A percentile compares a stretch with the other conserved stretches of the same genome.
Evolutionary conservation across 2,113 vertebrate species (phyloP).

Genomic region (Diglossa brunneiventris): DNA sequence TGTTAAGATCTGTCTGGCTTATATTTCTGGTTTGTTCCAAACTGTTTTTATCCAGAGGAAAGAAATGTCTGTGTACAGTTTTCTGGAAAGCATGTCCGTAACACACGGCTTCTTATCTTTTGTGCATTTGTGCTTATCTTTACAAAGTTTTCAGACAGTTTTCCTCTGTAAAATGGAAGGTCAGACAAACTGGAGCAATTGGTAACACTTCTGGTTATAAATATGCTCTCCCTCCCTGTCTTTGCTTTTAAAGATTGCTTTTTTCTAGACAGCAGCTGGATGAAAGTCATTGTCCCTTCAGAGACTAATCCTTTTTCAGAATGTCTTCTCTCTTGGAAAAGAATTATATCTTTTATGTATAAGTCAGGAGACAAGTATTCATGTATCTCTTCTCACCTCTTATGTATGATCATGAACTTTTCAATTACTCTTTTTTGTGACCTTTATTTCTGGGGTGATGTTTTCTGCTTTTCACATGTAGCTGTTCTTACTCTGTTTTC

Average conservation of each 20-base stretch:
- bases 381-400: neutral
- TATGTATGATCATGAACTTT: conserved; percentile 7
- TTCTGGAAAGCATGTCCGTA: neutral
- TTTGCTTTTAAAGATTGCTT: neutral
- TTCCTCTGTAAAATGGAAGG: neutral
- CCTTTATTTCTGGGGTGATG: neutral
- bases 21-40: neutral
- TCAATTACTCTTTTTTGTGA: neutral
- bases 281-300: neutral
- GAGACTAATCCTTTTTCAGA: neutral
- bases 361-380: neutral
- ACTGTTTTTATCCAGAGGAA: neutral
- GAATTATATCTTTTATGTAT: neutral
- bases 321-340: neutral
- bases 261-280: neutral
- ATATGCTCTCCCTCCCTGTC: neutral
- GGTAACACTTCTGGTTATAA: neutral
- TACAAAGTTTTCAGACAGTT: neutral
- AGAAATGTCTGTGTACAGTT: neutral
- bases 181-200: neutral
- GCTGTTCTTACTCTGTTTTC: neutral
- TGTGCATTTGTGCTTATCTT: neutral
- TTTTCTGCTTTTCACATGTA: neutral
- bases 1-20: neutral
- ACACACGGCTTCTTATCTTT: neutral